Conservation (phyloP, 2,888 invertebrate genomes). For the Craniophora ligustri region DNA sequence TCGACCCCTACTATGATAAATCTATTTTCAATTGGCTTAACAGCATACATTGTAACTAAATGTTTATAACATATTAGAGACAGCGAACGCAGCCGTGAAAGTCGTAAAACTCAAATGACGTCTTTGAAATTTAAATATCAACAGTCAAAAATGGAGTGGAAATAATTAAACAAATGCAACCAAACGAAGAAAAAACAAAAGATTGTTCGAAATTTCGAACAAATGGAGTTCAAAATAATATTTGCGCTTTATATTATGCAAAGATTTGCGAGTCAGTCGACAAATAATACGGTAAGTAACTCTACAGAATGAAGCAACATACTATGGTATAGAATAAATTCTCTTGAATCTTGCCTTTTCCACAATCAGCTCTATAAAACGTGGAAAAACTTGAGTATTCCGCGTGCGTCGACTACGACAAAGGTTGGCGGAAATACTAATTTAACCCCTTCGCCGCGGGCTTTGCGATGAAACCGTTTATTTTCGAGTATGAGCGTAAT, state of each 20-base stretch:
- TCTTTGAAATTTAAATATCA: slow-evolving; percentile 6
- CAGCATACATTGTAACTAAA: neutral
- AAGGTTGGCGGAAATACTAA: slow-evolving; percentile 54
- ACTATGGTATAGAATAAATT: slow-evolving; percentile 45
- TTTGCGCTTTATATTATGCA: slow-evolving; percentile 56
- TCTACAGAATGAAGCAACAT: slow-evolving; percentile 33
- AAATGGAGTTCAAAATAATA: slow-evolving; percentile 47
- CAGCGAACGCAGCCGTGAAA: too few species aligned
- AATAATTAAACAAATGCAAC: slow-evolving; percentile 13
- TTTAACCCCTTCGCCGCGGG: slow-evolving; percentile 47
- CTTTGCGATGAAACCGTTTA: slow-evolving; percentile 50
- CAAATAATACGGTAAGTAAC: slow-evolving; percentile 47
- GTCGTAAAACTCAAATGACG: too few species aligned
- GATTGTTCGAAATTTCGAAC: slow-evolving; percentile 48
- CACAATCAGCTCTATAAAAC: slow-evolving; percentile 51
- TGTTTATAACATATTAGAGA: neutral
- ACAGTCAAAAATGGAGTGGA: slow-evolving; percentile 1
- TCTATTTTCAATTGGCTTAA: neutral
- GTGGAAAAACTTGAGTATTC: slow-evolving; percentile 53
- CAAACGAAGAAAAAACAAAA: slow-evolving; percentile 36
- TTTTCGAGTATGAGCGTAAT: slow-evolving; percentile 43
- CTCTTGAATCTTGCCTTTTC: slow-evolving; percentile 32
- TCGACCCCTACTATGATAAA: slow-evolving; percentile 22
- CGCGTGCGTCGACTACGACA: slow-evolving; percentile 48
- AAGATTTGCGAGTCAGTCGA: slow-evolving; percentile 48